A percentile compares a stretch with the other conserved stretches of the same genome.
phyloP scores from a whole-genome alignment of 2,888 invertebrate species.

The Athalia rosae region DNA sequence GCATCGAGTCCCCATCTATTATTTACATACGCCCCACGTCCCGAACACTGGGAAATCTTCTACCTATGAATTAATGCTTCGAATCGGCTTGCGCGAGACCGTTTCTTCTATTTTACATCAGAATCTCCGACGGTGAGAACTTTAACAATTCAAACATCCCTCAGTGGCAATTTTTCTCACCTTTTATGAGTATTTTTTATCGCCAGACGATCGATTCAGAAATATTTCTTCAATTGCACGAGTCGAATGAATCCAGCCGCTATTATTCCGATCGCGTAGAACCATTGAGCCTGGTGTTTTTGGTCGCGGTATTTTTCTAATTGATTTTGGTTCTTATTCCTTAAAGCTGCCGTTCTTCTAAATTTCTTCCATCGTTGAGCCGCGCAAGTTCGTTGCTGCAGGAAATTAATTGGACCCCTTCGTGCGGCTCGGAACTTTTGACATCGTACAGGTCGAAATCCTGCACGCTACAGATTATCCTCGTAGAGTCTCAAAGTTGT shows the following conservation, averaged over 20 bases:
- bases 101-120: not conserved
- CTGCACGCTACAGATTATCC: not conserved
- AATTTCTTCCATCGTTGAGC: conserved; percentile 9
- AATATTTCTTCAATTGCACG: too few relatives aligned
- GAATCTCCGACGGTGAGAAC: not conserved
- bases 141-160: not conserved
- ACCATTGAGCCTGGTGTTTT: too few relatives aligned
- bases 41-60: not conserved
- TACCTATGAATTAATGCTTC: conserved; percentile 20
- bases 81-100: too few relatives aligned
- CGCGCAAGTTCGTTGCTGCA: not conserved
- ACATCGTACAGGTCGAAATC: not conserved
- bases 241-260: too few relatives aligned
- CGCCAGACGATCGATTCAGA: too few relatives aligned
- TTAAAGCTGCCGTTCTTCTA: not conserved
- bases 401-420: conserved; percentile 24
- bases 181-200: too few relatives aligned
- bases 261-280: too few relatives aligned
- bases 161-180: not conserved
- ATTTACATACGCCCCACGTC: not conserved
- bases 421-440: not conserved
- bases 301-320: too few relatives aligned
- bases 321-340: not conserved
- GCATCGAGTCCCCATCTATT: not conserved
- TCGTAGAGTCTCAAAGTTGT: not conserved